Percentiles rank a stretch among this genome's conserved stretches.
phyloP scores from a whole-genome alignment of 1,140 invertebrate species.

The Panagrolaimus sp. region DNA sequence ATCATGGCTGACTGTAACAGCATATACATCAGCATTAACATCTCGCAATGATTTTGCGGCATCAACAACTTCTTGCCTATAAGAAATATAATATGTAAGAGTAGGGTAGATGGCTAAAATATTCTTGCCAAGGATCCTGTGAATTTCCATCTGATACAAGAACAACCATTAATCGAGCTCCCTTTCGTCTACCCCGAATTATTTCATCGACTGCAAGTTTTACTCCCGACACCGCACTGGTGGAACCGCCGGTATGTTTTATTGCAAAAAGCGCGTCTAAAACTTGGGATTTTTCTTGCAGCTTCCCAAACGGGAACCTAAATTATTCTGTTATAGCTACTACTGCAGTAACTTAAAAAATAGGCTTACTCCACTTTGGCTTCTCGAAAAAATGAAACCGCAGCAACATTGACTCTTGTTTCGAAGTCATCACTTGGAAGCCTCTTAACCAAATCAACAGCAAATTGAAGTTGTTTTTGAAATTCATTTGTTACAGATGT shows the following conservation, averaged over 20 bases:
- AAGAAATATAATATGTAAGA: not conserved
- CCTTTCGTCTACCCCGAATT: constrained; percentile 18
- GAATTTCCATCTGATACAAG: constrained; percentile 44
- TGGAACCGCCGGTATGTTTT: constrained; percentile 48
- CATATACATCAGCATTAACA: constrained; percentile 30
- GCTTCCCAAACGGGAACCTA: constrained; percentile 32
- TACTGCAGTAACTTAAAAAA: too few relatives aligned
- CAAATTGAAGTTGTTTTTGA: constrained; percentile 45
- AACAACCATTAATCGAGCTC: constrained; percentile 42
- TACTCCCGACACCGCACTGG: constrained; percentile 44
- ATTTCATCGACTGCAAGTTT: constrained; percentile 40
- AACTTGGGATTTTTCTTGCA: constrained; percentile 35
- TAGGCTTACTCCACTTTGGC: constrained; percentile 29
- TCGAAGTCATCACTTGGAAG: constrained; percentile 49
- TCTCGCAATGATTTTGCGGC: constrained; percentile 31
- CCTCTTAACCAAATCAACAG: constrained; percentile 42
- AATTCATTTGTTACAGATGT: constrained; percentile 48
- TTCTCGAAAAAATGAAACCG: constrained; percentile 39
- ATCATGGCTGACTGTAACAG: constrained; percentile 43
- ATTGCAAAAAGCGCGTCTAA: constrained; percentile 37
- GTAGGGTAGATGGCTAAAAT: constrained; percentile 43
- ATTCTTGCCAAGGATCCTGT: constrained; percentile 27
- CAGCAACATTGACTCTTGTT: constrained; percentile 36
- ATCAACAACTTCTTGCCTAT: constrained; percentile 25
- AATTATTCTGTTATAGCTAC: too few relatives aligned